phyloP scores from a whole-genome alignment of 2,797 vertebrate genomes.

The Rhincodon typus region DNA sequence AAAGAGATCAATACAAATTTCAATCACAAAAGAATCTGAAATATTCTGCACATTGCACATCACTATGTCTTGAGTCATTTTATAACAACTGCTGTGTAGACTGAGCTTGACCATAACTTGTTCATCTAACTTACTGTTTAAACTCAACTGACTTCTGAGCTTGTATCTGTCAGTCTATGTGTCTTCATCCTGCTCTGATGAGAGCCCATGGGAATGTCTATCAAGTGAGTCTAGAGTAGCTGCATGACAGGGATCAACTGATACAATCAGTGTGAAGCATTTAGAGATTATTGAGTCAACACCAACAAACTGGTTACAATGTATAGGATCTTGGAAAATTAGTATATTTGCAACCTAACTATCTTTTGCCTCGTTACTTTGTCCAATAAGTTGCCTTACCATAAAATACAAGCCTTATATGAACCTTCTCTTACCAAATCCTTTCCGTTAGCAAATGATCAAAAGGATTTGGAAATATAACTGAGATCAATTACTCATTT shows the following conservation, averaged over 20 bases:
- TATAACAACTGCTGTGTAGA: neutral
- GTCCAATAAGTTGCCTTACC: neutral
- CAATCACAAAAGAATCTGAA: neutral
- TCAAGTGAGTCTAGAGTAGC: neutral
- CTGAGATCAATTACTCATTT: neutral
- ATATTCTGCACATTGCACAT: neutral
- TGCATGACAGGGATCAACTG: neutral
- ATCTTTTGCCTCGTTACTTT: neutral
- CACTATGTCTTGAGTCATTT: neutral
- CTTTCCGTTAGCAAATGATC: neutral
- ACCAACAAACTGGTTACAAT: neutral
- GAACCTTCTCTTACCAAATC: neutral
- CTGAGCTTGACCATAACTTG: neutral
- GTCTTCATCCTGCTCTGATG: neutral
- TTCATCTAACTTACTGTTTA: neutral
- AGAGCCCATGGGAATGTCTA: neutral
- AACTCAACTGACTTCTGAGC: neutral
- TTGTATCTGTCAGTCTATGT: neutral
- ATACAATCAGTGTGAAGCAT: neutral
- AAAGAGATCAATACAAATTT: neutral
- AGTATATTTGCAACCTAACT: neutral
- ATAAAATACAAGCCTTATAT: neutral
- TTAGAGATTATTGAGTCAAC: neutral
- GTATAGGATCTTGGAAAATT: neutral
- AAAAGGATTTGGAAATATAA: neutral